phyloP scores from a whole-genome alignment of 2,797 vertebrate genomes.

The Erithacus rubecula region DNA sequence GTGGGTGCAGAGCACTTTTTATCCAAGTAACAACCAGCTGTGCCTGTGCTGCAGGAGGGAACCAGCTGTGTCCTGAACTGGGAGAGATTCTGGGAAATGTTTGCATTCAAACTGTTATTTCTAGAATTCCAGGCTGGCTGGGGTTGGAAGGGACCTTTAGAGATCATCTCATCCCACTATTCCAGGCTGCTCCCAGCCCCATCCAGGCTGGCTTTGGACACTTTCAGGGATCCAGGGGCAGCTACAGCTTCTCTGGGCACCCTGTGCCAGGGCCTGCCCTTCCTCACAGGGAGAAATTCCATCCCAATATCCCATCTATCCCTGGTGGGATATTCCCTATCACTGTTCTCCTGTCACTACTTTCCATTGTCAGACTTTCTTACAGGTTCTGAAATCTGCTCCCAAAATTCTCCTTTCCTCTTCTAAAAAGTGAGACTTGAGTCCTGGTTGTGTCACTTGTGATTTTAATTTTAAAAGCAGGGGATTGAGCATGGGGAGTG shows the following conservation, averaged over 20 bases:
- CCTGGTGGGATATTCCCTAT: background rate
- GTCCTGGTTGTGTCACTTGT: accelerated
- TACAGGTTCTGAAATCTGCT: background rate
- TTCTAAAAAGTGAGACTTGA: accelerated
- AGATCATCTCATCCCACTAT: background rate
- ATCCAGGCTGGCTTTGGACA: background rate
- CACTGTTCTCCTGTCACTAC: background rate
- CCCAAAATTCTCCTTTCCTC: background rate
- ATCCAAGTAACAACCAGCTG: background rate
- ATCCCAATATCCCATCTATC: background rate
- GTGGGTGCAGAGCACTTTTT: background rate
- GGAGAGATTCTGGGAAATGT: background rate
- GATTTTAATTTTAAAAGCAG: background rate
- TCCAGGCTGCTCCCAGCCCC: background rate
- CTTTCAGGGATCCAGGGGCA: background rate
- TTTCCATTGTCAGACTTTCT: background rate
- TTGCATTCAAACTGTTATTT: background rate
- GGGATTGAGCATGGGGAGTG: background rate
- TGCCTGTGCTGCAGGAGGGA: background rate
- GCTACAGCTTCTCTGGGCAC: background rate
- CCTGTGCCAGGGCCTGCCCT: background rate
- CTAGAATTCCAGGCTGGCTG: background rate
- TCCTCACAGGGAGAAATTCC: background rate
- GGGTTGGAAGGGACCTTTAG: background rate
- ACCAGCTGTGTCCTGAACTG: background rate